Base-by-base conservation (phyloP, 2,113 vertebrate species). In the Lycocorax pyrrhopterus region DNA sequence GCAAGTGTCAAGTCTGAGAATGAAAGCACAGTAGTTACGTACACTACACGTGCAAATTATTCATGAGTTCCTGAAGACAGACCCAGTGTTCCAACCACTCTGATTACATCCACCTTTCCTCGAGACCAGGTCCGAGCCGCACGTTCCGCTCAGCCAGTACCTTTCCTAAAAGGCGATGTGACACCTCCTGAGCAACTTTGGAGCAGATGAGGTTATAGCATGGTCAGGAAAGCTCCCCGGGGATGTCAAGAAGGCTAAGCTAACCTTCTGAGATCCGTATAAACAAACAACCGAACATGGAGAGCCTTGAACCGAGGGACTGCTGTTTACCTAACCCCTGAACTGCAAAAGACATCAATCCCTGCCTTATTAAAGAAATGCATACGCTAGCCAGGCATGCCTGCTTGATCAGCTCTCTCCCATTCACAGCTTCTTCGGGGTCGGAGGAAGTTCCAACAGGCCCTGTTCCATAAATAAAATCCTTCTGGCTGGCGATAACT, bases 301-400 rank as follows among this genome's bases (percentile, higher is more conserved):
- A 97, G 93, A 98, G 96, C 97, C 96, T 96, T 98, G 97, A 98
- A 97, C 97, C 89, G 3, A 95, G 88, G 96, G 94, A 83, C 95
- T 91, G 94, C 95, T 98, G 97, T 98, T 98, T 98, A 98, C 89
- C 95, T 96, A 97, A 97, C 97, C 97, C 95, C 96, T 97, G 97
- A 97, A 97, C 97, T 95, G 89, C 90, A 90, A 72, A 59, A 97
- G 97, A 96, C 96, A 96, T 97, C 95, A 97, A 97, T 97, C 97
- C 97, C 96, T 90, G 95, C 94, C 96, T 97, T 97, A 98, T 97
- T 96, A 97, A 97, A 97, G 96, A 96, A 97, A 96, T 83, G 95
- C 96, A 91, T 84, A 89, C 64, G 25, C 88, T 74, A 63, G 94
- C 60, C 83, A 66, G 83, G 93, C 94, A 96, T 86, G 88, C 82